A percentile compares a stretch with the other conserved stretches of the same genome.
These are phyloP conservation scores for Porites rus DNA, from an alignment of 92 coral and sea anemone species.

Conservation along the genomic window DNA sequence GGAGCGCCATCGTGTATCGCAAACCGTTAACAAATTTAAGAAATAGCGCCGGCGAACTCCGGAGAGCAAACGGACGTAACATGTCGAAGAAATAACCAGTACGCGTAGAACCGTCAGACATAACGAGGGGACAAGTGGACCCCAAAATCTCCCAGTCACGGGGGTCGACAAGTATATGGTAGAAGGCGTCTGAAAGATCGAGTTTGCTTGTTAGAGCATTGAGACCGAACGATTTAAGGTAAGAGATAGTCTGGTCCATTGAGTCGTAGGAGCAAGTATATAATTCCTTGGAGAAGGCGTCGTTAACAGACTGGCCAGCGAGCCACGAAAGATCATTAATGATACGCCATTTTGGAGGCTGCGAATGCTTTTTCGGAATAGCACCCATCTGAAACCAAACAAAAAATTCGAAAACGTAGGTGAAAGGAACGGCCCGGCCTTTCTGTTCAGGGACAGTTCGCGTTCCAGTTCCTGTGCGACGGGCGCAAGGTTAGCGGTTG, in stretches of 20 bases:
- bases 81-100: constrained; percentile 49
- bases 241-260: too few relatives aligned
- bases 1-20: constrained; percentile 22
- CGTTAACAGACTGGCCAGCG: constrained; percentile 32
- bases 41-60: constrained; percentile 53
- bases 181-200: constrained; percentile 59
- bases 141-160: constrained; percentile 29
- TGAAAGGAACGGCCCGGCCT: constrained; percentile 33
- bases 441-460: constrained; percentile 27
- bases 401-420: constrained; percentile 12
- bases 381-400: constrained; percentile 58
- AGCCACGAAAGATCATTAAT: constrained; percentile 46
- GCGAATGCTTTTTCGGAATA: constrained; percentile 46
- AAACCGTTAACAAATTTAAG: constrained; percentile 35
- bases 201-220: constrained; percentile 38
- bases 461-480: constrained; percentile 2
- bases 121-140: constrained; percentile 27
- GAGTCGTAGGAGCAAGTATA: too few relatives aligned
- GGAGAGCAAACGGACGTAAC: constrained; percentile 49
- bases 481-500: background rate
- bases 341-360: constrained; percentile 36
- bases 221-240: constrained; percentile 11
- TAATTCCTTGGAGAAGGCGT: background rate
- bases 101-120: constrained; percentile 22
- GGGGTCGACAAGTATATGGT: constrained; percentile 23